Conservation (phyloP, 2,888 invertebrate genomes). For the Tenthredo scrophulariae region DNA sequence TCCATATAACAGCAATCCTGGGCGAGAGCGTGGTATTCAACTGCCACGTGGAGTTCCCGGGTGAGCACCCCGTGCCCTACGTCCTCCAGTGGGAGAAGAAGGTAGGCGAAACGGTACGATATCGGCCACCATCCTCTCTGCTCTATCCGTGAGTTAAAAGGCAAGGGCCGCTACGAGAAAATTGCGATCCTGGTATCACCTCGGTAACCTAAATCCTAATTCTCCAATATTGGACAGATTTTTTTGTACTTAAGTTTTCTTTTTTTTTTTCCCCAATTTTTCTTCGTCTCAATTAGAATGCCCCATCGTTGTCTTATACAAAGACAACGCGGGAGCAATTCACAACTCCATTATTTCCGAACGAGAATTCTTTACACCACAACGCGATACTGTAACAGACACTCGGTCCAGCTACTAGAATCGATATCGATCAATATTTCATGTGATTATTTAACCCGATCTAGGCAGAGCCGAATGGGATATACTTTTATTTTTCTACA, state of each 20-base stretch:
- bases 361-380: background rate
- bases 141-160: conserved; percentile 77
- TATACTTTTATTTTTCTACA: background rate
- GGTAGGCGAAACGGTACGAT: conserved; percentile 98
- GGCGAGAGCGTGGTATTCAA: conserved; percentile 98
- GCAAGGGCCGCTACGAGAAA: conserved; percentile 61
- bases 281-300: background rate
- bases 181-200: conserved; percentile 28
- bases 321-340: background rate
- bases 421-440: conserved; percentile 4
- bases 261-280: background rate
- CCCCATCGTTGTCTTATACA: too few relatives aligned
- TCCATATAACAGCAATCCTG: conserved; percentile 97
- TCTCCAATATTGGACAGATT: background rate
- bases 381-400: background rate
- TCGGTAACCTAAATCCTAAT: background rate
- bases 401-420: background rate
- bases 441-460: background rate
- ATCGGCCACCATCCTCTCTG: conserved; percentile 79
- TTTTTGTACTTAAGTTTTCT: background rate
- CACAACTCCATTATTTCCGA: background rate
- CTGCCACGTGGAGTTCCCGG: conserved; percentile 98
- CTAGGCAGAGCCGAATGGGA: background rate
- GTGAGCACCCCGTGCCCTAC: conserved; percentile 97
- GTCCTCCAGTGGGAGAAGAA: conserved; percentile 99